Conservation (phyloP, 2,888 invertebrate species). For the Cheilosia urbana region DNA sequence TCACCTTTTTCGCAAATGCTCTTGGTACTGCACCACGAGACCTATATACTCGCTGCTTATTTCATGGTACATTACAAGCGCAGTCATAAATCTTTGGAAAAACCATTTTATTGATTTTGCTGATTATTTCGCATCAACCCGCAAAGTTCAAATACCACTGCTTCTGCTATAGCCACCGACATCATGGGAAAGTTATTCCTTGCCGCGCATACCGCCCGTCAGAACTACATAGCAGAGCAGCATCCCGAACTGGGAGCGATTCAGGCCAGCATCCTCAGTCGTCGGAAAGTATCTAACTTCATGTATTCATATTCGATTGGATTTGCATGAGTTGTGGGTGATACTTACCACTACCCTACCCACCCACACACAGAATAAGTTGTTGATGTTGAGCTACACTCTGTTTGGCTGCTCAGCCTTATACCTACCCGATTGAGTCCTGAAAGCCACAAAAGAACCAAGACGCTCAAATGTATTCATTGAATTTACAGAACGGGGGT, state of each 20-base stretch:
- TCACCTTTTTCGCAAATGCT: too few species aligned
- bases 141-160: constrained; percentile 47
- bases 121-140: constrained; percentile 65
- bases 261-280: constrained; percentile 28
- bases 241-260: constrained; percentile 48
- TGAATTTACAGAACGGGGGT: constrained; percentile 36
- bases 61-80: too few species aligned
- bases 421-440: not conserved
- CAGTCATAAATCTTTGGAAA: constrained; percentile 70
- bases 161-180: constrained; percentile 3
- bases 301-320: constrained; percentile 61
- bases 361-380: constrained; percentile 34
- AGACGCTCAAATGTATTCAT: constrained; percentile 59
- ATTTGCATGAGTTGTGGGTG: constrained; percentile 31
- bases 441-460: constrained; percentile 42
- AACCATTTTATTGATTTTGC: constrained; percentile 64
- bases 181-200: constrained; percentile 12
- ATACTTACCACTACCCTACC: constrained; percentile 14
- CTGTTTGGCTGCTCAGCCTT: constrained; percentile 30
- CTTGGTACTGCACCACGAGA: too few species aligned
- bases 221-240: not conserved
- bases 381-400: constrained; percentile 28
- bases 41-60: too few species aligned
- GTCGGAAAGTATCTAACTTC: constrained; percentile 33
- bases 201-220: constrained; percentile 21